These are phyloP conservation scores for Apis mellifera DNA, from an alignment of 1,140 invertebrate species.

Conservation along the genomic window DNA sequence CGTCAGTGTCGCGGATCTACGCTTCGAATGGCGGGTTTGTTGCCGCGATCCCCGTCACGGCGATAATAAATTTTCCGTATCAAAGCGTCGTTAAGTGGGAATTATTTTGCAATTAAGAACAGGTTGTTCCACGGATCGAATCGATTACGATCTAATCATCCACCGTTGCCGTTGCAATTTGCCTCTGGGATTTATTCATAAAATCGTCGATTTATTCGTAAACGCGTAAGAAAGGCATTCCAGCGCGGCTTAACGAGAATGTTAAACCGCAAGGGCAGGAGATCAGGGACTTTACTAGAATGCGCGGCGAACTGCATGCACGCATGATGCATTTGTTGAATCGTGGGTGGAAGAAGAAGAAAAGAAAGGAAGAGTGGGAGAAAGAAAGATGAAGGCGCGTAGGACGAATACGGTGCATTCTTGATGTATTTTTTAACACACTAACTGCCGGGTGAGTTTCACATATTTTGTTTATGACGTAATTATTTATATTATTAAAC, in stretches of 20 bases:
- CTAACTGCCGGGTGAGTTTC: neutral
- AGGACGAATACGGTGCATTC: conserved; percentile 18
- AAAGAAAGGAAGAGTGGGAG: neutral
- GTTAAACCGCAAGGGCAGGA: conserved; percentile 49
- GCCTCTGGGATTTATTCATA: conserved; percentile 40
- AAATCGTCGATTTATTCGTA: conserved; percentile 26
- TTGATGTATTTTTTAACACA: conserved; percentile 13
- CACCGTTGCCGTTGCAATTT: conserved; percentile 20
- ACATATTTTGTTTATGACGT: neutral
- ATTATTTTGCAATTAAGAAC: conserved; percentile 42
- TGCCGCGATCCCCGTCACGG: neutral
- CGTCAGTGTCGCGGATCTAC: neutral
- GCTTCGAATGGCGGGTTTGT: neutral
- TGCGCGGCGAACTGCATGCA: conserved; percentile 28
- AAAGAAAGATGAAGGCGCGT: neutral
- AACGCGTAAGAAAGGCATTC: conserved; percentile 22
- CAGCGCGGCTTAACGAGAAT: conserved; percentile 43
- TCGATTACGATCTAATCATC: conserved; percentile 45
- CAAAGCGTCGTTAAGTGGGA: conserved; percentile 25
- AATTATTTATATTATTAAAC: too few species aligned
- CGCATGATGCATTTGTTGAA: conserved; percentile 37
- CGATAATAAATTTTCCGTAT: conserved; percentile 32
- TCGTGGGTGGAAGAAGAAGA: conserved; percentile 16
- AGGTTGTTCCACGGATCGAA: conserved; percentile 35
- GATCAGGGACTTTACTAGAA: conserved; percentile 55